phyloP scores from a whole-genome alignment of 2,113 vertebrate species.

The human (Homo sapiens) region GRCh38 chrX:73842001-73842500 shows the following conservation, averaged over 20 bases:
- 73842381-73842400: not conserved
- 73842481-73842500: conserved; percentile 24
- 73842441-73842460: conserved; percentile 20
- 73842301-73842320: conserved; percentile 1
- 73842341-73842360: conserved; percentile 14
- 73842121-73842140: conserved; percentile 25
- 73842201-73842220: conserved; percentile 41
- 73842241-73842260: not conserved
- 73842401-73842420: conserved; percentile 30
- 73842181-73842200: not conserved
- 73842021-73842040: conserved; percentile 52
- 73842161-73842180: not conserved
- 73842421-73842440: not conserved
- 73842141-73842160: not conserved
- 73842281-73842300: conserved; percentile 30
- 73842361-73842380: conserved; percentile 5
- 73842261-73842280: conserved; percentile 29
- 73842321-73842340: conserved; percentile 22
- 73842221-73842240: not conserved
- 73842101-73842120: not conserved
- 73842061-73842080: conserved; percentile 67
- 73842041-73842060: conserved; percentile 49
- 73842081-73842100: conserved; percentile 19
- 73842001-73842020: not conserved
- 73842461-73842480: conserved; percentile 7